A percentile compares a stretch with the other conserved stretches of the same genome.
Evolutionary conservation across 2,797 vertebrate species (phyloP).

Genomic region (Scleropages formosus): DNA sequence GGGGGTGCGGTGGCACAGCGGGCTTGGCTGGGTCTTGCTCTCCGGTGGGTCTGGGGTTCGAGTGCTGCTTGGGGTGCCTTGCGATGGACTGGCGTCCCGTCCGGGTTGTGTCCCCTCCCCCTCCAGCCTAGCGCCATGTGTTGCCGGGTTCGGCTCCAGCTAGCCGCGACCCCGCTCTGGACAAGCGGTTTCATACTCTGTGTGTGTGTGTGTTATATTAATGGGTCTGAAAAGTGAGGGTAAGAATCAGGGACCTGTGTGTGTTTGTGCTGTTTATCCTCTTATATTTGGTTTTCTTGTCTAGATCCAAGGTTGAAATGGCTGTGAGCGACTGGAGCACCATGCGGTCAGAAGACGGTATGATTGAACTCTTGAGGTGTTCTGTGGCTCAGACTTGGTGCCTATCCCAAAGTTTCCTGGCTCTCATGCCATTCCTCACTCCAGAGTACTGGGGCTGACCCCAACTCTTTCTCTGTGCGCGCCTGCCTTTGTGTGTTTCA

Average conservation of each 20-base stretch:
- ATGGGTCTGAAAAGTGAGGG: neutral
- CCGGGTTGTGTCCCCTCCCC: no score
- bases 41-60: no score
- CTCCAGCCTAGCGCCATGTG: no score
- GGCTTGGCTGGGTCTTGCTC: no score
- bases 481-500: neutral
- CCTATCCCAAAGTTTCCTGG: neutral
- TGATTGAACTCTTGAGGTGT: neutral
- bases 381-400: neutral
- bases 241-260: neutral
- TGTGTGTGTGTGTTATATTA: no score
- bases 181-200: no score
- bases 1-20: no score
- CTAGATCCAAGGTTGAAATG: neutral
- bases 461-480: neutral
- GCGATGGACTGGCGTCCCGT: no score
- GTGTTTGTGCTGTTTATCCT: neutral
- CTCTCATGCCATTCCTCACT: neutral
- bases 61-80: no score
- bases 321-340: neutral
- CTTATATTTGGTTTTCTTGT: conserved; percentile 6
- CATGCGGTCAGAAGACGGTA: neutral
- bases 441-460: conserved; percentile 4
- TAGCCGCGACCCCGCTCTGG: no score
- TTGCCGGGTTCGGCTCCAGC: no score